Evolutionary conservation across 2,113 vertebrate species (phyloP), one percentile per base, ranked within the genome.

Genomic region (Sceloporus tristichus): DNA sequence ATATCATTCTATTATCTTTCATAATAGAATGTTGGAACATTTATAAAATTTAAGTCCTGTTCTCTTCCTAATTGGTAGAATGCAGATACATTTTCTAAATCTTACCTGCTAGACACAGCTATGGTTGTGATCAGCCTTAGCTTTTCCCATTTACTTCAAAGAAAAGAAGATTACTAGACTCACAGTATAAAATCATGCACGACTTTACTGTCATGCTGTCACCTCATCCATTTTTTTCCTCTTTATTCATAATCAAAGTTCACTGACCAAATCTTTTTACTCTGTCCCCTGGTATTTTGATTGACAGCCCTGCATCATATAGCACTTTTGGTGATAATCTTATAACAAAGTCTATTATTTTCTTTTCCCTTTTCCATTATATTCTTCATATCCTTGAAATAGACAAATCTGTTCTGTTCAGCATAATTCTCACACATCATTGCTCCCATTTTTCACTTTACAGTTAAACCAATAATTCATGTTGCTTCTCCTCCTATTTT

Each of bases 31-130:
- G 14, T 27, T 16, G 73, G 87, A 84, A n/a, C 79, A 66, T 87
- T 81, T 65, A 86, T 68, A 56, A 42, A 91, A 9, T 79, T 82
- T 73, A 40, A 89, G 29, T 71, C 10, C 11, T 29, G 9, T 29
- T 11, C 4, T 54, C 82, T 56, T 65, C 70, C 73, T 92, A 62
- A 71, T 73, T 88, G 88, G 68, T 81, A 70, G 87, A 75, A 88
- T 0, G 23, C 0, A 87, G 11, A 54, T 48, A 29, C 9, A 29
- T 75, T 89, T 74, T 54, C 1, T 27, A 79, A 87, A 90, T 86
- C 53, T 71, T 34, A 16, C 86, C 74, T 82, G 8, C 56, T 7
- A 80, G 8, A 2, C 18, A 84, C 88, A 87, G 85, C 90, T 85
- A 81, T 84, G 2, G 0, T 0, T n/a, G 76, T 54, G 27, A 10